Conservation (phyloP, 2,888 invertebrate species). For the Sinopyrophorus schimmeli region DNA sequence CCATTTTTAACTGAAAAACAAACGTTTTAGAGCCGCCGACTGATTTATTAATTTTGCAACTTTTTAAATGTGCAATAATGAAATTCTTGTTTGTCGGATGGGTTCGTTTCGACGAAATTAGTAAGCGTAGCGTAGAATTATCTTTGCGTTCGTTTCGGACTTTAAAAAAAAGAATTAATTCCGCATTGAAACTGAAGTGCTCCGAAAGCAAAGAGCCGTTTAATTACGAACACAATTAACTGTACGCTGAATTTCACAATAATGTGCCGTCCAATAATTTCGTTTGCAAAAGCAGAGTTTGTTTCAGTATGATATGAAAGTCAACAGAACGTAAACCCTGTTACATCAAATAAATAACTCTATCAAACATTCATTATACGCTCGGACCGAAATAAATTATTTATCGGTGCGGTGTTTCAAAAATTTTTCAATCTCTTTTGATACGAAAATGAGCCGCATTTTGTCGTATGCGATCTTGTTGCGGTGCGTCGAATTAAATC, state of each 20-base stretch:
- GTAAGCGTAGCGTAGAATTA: too few species aligned
- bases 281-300: background rate
- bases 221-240: conserved; percentile 5
- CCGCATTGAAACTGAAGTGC: too few species aligned
- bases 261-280: background rate
- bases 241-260: background rate
- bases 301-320: conserved; percentile 5
- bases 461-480: too few species aligned
- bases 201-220: conserved; percentile 5
- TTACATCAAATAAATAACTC: conserved; percentile 13
- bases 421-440: conserved; percentile 14
- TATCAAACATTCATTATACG: conserved; percentile 12
- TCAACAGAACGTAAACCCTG: conserved; percentile 8
- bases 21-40: too few species aligned
- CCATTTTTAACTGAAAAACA: too few species aligned
- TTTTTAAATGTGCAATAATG: too few species aligned
- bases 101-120: too few species aligned
- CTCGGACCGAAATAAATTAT: conserved; percentile 13
- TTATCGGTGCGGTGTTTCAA: conserved; percentile 14
- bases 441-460: conserved; percentile 9
- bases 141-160: too few species aligned
- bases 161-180: too few species aligned
- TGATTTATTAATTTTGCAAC: too few species aligned
- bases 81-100: too few species aligned
- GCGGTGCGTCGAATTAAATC: too few species aligned